Evolutionary conservation across 2,888 invertebrate genomes (phyloP), one percentile per base, ranked within the genome.

Genomic region (Balanococcus diminutus): DNA sequence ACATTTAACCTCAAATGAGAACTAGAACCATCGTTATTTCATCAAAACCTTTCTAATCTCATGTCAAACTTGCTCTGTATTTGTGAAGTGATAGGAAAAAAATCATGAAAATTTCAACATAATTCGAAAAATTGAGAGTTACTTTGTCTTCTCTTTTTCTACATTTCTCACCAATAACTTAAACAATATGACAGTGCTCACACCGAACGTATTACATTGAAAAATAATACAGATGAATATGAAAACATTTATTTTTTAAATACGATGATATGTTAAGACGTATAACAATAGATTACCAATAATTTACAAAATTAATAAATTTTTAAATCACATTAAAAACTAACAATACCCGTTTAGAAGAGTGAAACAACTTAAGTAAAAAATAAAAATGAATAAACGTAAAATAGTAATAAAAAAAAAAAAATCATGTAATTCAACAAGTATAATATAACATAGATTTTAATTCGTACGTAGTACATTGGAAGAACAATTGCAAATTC

Each of bases 341-440:
- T 28, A 36, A 67, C 67, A 67, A 67, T 67, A 67, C 28, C 67
- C 67, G 11, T 67, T 67, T 67, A 67, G 28, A 67, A 36, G 36
- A 79, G 75, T 79, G 75, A 79, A 79, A 79, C 75, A 36, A 79
- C 75, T 79, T 32, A 79, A 79, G 75, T 79, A 79, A 79, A 79
- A 79, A 19, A 79, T 79, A 79, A 79, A 79, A 36, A 79, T 79
- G 19, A 79, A 79, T 67, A 67, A 28, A 28, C 14, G 67, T 67
- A 28, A 14, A 67, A 67, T 67, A 28, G 14, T 67, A 14, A 67
- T 67, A 14, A 36, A 79, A 79, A 79, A 36, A 79, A 79, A 79
- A 79, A 79, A 32, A 11, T 79, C n/a, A 36, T 36, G 36, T 19
- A 36, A 79, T 79, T 36, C 75, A 79, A 79, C 75, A 79, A 19